Base-by-base conservation (phyloP, 2,113 vertebrate genomes). In the Sapajus apella region DNA sequence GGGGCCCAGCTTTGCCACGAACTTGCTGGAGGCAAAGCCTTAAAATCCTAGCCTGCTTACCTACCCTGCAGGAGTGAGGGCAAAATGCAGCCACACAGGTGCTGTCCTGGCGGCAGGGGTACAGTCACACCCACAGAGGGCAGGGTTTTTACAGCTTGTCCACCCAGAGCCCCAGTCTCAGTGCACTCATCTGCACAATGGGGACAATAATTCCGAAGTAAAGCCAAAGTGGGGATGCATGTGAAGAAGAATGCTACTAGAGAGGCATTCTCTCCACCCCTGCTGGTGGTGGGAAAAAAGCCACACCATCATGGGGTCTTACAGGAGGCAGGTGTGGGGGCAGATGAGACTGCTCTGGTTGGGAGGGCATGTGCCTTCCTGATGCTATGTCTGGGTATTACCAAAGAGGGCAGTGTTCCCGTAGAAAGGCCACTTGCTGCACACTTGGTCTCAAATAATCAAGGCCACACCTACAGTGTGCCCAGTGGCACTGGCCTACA, bases 121-220 rank as follows among this genome's bases (percentile, higher is more conserved):
- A 52, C 12, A 82, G 70, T 47, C 14, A 79, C 1, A 40, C 35
- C n/a, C n/a, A 64, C 3, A 66, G 30, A 85, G 52, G 17, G 23
- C 14, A 50, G 40, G 23, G 20, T 73, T 85, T 97, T 87, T 37
- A 80, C 0, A 96, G 25, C 32, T 61, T 58, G 77, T 58, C 84
- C n/a, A 52, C 18, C 18, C 30, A 32, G 72, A 83, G 58, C 47
- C 47, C 70, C n/a, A 17, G 75, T 88, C 25, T 84, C 90, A 91
- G 92, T 45, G 75, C 56, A 83, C 45, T 90, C 76, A 89, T 56
- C 52, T 90, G 68, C 61, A 93, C 91, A 92, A 83, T 23, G 87
- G 35, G 56, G 55, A 89, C 58, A 86, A 6, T 43, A 47, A 93
- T 73, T 80, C 70, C 72, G 30, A 68, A 64, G 21, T 84, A 95